These are phyloP conservation scores for Hephaestus fuliginosus DNA, from an alignment of 2,797 vertebrate species.

Conservation along the genomic window DNA sequence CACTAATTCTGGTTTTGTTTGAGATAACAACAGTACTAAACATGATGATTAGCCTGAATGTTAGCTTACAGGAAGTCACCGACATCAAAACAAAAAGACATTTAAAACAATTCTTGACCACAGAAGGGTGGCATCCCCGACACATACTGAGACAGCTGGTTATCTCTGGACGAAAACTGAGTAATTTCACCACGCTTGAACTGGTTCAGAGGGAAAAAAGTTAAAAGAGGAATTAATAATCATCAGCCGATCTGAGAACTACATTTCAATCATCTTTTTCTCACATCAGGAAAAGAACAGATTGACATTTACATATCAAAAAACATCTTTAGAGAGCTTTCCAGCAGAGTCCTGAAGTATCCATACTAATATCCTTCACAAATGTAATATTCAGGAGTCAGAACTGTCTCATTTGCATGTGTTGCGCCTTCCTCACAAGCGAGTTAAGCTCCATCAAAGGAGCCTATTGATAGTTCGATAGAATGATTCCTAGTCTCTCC, in stretches of 20 bases:
- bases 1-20: not conserved
- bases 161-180: not conserved
- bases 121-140: not conserved
- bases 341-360: conserved; percentile 16
- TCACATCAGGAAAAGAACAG: conserved; percentile 10
- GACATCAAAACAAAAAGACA: not conserved
- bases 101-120: conserved; percentile 7
- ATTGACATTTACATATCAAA: conserved; percentile 5
- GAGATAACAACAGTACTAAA: not conserved
- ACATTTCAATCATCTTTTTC: conserved; percentile 1
- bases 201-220: conserved; percentile 24
- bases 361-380: conserved; percentile 7
- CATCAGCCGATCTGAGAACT: conserved; percentile 2
- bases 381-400: conserved; percentile 11
- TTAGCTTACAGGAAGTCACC: conserved; percentile 6
- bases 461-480: conserved; percentile 69
- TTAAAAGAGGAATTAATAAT: conserved; percentile 9
- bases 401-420: conserved; percentile 50
- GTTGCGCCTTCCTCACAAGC: conserved; percentile 61
- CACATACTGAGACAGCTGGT: not conserved
- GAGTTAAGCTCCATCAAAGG: conserved; percentile 69
- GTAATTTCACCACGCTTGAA: not conserved
- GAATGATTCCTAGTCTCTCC: conserved; percentile 36
- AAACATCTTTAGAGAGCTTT: conserved; percentile 23
- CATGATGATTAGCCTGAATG: not conserved